Evolutionary conservation across 2,888 invertebrate species (phyloP).

Genomic region (Meteorus cinctellus): DNA sequence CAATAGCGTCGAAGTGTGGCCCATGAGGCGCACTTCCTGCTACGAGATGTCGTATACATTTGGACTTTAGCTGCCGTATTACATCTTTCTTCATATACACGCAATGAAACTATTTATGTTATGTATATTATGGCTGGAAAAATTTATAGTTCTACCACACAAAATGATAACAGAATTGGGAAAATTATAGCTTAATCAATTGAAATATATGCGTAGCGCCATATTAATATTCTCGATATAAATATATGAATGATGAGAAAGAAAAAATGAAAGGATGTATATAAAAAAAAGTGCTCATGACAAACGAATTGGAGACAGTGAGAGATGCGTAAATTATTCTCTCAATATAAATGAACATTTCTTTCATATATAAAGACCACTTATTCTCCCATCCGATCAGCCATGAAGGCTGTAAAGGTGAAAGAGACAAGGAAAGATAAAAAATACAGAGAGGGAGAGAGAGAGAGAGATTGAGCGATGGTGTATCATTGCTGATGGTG

Average conservation of each 20-base stretch:
- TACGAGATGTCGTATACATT: constrained; percentile 14
- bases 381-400: constrained; percentile 68
- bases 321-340: constrained; percentile 42
- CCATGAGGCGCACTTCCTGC: constrained; percentile 38
- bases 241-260: neutral
- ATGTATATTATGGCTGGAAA: neutral
- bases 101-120: neutral
- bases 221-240: neutral
- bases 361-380: constrained; percentile 60
- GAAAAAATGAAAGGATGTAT: constrained; percentile 35
- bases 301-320: constrained; percentile 43
- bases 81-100: neutral
- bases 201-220: constrained; percentile 19
- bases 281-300: constrained; percentile 25
- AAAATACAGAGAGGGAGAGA: neutral
- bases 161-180: neutral
- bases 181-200: constrained; percentile 13
- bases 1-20: constrained; percentile 2
- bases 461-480: neutral
- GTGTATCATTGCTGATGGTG: constrained; percentile 44
- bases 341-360: constrained; percentile 50
- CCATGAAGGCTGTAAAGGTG: constrained; percentile 57
- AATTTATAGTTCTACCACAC: neutral
- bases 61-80: neutral
- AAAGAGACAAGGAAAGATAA: constrained; percentile 29